phyloP scores from a whole-genome alignment of 37 sponge, comb jelly and placozoan genomes.

The Diacarnus erythraeanus region DNA sequence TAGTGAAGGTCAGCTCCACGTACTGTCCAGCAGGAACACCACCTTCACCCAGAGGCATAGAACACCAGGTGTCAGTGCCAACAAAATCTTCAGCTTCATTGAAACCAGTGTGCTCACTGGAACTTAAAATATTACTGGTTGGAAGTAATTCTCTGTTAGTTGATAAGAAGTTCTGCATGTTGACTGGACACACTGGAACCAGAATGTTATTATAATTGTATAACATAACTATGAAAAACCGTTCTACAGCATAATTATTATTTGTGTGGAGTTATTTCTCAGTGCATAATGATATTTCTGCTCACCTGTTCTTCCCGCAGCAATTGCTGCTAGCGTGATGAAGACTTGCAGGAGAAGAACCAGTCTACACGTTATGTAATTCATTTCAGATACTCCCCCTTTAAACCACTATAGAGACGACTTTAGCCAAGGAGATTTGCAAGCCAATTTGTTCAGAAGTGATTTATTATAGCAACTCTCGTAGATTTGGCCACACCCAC shows the following conservation, averaged over 20 bases:
- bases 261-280: too few relatives aligned
- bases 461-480: too few relatives aligned
- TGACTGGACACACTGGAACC: slow-evolving; percentile 36
- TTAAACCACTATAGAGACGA: too few relatives aligned
- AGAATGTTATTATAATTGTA: too few relatives aligned
- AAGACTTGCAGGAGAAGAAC: neutral
- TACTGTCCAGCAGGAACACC: neutral
- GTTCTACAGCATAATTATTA: too few relatives aligned
- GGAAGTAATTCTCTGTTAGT: slow-evolving; percentile 14
- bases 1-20: slow-evolving; percentile 33
- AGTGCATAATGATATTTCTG: neutral
- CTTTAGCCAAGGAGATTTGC: too few relatives aligned
- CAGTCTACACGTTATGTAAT: neutral
- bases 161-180: slow-evolving; percentile 6
- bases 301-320: neutral
- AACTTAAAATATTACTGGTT: neutral
- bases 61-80: slow-evolving; percentile 15
- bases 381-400: too few relatives aligned
- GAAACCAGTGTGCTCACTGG: slow-evolving; percentile 12
- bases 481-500: too few relatives aligned
- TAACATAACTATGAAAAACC: too few relatives aligned
- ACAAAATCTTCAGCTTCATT: slow-evolving; percentile 16
- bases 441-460: too few relatives aligned
- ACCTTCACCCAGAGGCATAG: neutral
- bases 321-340: neutral